Conservation (phyloP, 2,888 invertebrate genomes). For the Dioctria rufipes region DNA sequence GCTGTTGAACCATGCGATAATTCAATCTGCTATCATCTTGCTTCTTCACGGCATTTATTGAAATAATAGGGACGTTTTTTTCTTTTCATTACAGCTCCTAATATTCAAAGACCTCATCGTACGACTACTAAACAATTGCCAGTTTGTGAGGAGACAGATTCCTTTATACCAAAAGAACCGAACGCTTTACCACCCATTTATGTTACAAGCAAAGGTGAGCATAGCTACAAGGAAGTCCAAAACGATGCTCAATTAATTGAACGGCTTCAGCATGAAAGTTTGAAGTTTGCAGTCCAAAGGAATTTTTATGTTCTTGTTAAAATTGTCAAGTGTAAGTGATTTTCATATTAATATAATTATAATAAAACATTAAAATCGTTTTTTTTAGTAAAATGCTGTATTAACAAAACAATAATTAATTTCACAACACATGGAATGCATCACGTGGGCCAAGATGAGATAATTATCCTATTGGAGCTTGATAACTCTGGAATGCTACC, state of each 20-base stretch:
- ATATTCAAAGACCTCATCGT: conserved; percentile 4
- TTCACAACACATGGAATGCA: conserved; percentile 84
- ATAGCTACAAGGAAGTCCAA: conserved; percentile 68
- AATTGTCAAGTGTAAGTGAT: conserved; percentile 80
- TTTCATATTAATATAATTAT: not conserved
- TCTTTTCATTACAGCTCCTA: not conserved
- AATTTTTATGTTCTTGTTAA: conserved; percentile 84
- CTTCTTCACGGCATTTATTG: too few relatives aligned
- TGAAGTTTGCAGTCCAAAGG: conserved; percentile 82
- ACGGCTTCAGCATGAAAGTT: conserved; percentile 75
- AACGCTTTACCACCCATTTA: conserved; percentile 74
- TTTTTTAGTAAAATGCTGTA: conserved; percentile 81
- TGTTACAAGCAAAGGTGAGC: conserved; percentile 65
- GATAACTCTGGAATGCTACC: conserved; percentile 77
- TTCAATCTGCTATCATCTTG: too few relatives aligned
- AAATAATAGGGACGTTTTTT: not conserved
- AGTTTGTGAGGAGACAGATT: conserved; percentile 65
- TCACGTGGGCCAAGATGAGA: conserved; percentile 87
- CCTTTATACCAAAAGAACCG: conserved; percentile 70
- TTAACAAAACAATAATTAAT: conserved; percentile 82
- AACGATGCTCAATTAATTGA: conserved; percentile 75
- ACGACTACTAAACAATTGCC: conserved; percentile 29
- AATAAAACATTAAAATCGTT: not conserved
- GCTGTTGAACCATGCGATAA: too few relatives aligned
- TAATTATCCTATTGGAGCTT: conserved; percentile 82